Percentiles rank a stretch among this genome's conserved stretches.
Evolutionary conservation across 2,888 invertebrate genomes (phyloP).

Genomic region (Synanthedon tipuliformis): DNA sequence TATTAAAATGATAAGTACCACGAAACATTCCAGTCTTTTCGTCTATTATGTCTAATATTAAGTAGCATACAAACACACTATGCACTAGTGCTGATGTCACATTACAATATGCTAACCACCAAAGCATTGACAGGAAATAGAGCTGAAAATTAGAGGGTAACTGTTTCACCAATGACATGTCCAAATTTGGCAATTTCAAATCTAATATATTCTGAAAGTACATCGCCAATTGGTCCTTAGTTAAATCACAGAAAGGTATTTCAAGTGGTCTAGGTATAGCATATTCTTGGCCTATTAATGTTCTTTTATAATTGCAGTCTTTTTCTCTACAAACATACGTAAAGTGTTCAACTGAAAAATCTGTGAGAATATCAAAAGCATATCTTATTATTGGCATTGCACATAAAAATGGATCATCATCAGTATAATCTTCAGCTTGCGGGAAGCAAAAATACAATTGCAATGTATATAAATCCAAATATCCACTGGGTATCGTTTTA

Average conservation of each 20-base stretch:
- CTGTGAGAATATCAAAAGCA: slow-evolving; percentile 63
- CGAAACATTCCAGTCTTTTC: slow-evolving; percentile 67
- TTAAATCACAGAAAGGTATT: slow-evolving; percentile 27
- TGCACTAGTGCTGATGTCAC: slow-evolving; percentile 61
- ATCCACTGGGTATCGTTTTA: slow-evolving; percentile 73
- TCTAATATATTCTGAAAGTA: slow-evolving; percentile 63
- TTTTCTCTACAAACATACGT: slow-evolving; percentile 48
- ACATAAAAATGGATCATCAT: slow-evolving; percentile 70
- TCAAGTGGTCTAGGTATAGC: slow-evolving; percentile 27
- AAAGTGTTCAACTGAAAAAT: slow-evolving; percentile 39
- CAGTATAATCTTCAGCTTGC: slow-evolving; percentile 77
- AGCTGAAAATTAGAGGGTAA: slow-evolving; percentile 72
- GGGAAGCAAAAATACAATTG: slow-evolving; percentile 75
- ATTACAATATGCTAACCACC: slow-evolving; percentile 66
- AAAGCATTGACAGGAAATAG: slow-evolving; percentile 68
- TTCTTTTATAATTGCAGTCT: slow-evolving; percentile 31
- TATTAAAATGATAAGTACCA: slow-evolving; percentile 54
- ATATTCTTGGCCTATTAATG: slow-evolving; percentile 29
- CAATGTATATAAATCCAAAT: slow-evolving; percentile 77
- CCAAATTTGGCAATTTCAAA: slow-evolving; percentile 38
- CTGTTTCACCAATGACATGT: slow-evolving; percentile 36
- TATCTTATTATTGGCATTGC: slow-evolving; percentile 73
- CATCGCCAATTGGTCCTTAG: slow-evolving; percentile 26
- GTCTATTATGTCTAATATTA: slow-evolving; percentile 71
- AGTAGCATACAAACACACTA: slow-evolving; percentile 68